Evolutionary conservation across 1,140 invertebrate species (phyloP).

Genomic region (Aphidius ervi): DNA sequence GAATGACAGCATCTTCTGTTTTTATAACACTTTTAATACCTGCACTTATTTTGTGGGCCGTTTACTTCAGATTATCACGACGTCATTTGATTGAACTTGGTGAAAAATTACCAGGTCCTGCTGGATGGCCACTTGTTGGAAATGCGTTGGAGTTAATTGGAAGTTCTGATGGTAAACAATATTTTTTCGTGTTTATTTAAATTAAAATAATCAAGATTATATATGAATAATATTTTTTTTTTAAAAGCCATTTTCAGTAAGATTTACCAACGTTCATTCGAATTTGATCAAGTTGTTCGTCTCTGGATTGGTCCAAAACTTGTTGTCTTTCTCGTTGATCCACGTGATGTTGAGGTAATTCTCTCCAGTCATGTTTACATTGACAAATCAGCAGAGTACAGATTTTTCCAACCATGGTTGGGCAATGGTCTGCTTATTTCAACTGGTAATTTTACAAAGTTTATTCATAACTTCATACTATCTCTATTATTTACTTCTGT

Average conservation of each 20-base stretch:
- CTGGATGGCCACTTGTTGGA: constrained; percentile 65
- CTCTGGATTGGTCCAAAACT: constrained; percentile 73
- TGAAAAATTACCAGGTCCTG: constrained; percentile 65
- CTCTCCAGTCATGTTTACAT: constrained; percentile 71
- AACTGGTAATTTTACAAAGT: constrained; percentile 55
- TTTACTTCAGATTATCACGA: constrained; percentile 69
- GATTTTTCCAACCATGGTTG: constrained; percentile 71
- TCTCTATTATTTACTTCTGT: no score
- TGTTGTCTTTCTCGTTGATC: constrained; percentile 67
- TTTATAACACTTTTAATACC: constrained; percentile 69
- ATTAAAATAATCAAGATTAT: constrained; percentile 3
- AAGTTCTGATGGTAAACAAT: constrained; percentile 57
- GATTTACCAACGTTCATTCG: constrained; percentile 56
- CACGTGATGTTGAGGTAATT: constrained; percentile 69
- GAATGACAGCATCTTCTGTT: constrained; percentile 55
- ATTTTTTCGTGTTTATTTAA: not conserved
- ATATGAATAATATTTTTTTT: constrained; percentile 8
- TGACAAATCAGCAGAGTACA: constrained; percentile 68
- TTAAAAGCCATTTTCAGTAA: constrained; percentile 64
- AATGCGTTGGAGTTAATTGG: constrained; percentile 69
- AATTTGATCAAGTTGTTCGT: constrained; percentile 60
- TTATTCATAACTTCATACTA: not conserved
- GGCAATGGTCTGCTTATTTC: constrained; percentile 72
- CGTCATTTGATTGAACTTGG: constrained; percentile 66
- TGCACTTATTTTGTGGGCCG: constrained; percentile 63